Evolutionary conservation across 2,113 vertebrate species (phyloP).

Genomic region (Taurulus bubalis): DNA sequence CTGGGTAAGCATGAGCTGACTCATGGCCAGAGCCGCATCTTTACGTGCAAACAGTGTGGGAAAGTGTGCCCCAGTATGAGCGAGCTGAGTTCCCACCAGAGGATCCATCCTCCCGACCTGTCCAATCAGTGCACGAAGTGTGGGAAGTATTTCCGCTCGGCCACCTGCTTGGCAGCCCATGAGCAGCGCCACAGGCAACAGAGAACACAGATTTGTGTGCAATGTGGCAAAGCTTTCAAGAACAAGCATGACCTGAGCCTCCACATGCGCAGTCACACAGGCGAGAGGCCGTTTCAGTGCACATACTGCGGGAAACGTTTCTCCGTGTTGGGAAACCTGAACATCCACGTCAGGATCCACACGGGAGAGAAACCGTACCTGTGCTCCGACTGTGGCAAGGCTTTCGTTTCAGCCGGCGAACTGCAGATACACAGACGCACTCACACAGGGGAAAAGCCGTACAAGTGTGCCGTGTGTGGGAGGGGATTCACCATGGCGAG

Average conservation of each 20-base stretch:
- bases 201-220: constrained; percentile 42
- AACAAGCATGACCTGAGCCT: constrained; percentile 44
- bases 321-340: constrained; percentile 53
- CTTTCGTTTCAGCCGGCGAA: constrained; percentile 57
- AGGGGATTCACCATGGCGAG: constrained; percentile 57
- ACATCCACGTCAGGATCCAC: constrained; percentile 62
- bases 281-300: constrained; percentile 67
- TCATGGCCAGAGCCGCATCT: constrained; percentile 43
- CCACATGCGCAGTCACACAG: constrained; percentile 70
- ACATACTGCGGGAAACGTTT: constrained; percentile 63
- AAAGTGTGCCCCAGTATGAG: constrained; percentile 39
- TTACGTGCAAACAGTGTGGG: constrained; percentile 59
- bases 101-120: constrained; percentile 35
- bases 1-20: constrained; percentile 55
- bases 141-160: constrained; percentile 58
- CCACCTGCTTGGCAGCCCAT: constrained; percentile 24
- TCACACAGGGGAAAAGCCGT: constrained; percentile 62
- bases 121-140: constrained; percentile 59
- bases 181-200: constrained; percentile 50
- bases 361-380: constrained; percentile 65
- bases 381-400: constrained; percentile 65
- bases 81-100: constrained; percentile 60
- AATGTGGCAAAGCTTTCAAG: constrained; percentile 59
- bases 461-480: constrained; percentile 58
- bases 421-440: constrained; percentile 69